phyloP scores from a whole-genome alignment of 2,797 vertebrate species.

The Enteromius thamalakanensis region DNA sequence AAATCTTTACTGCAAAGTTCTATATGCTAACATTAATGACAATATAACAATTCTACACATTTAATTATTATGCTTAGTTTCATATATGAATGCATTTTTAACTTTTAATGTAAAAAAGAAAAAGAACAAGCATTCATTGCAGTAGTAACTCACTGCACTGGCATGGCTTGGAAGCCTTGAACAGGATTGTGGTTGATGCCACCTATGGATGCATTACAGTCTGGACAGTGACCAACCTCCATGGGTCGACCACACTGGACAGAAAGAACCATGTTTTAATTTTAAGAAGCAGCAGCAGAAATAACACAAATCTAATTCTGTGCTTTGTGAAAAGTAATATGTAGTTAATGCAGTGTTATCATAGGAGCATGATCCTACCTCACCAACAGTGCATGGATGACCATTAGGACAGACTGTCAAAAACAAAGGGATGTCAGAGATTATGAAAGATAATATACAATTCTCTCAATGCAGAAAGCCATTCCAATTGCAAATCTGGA shows the following conservation, averaged over 20 bases:
- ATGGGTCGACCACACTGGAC: slow-evolving; percentile 86
- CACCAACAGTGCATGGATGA: slow-evolving; percentile 88
- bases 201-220: slow-evolving; percentile 79
- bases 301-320: neutral
- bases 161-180: slow-evolving; percentile 49
- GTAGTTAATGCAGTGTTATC: neutral
- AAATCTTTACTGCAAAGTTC: neutral
- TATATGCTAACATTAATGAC: neutral
- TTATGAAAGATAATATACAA: slow-evolving; percentile 43
- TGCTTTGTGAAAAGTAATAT: neutral
- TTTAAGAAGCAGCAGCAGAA: neutral
- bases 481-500: neutral
- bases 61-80: neutral
- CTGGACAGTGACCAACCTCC: slow-evolving; percentile 74
- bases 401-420: slow-evolving; percentile 85
- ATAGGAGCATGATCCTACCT: slow-evolving; percentile 77
- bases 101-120: neutral
- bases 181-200: slow-evolving; percentile 67
- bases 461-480: neutral
- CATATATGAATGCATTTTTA: neutral
- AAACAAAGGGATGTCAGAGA: neutral
- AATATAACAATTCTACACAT: neutral
- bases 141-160: slow-evolving; percentile 64
- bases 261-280: neutral
- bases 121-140: neutral